Evolutionary conservation across 2,888 invertebrate species (phyloP), one percentile per base, ranked within the genome.

Genomic region (Zeuzera pyrina): DNA sequence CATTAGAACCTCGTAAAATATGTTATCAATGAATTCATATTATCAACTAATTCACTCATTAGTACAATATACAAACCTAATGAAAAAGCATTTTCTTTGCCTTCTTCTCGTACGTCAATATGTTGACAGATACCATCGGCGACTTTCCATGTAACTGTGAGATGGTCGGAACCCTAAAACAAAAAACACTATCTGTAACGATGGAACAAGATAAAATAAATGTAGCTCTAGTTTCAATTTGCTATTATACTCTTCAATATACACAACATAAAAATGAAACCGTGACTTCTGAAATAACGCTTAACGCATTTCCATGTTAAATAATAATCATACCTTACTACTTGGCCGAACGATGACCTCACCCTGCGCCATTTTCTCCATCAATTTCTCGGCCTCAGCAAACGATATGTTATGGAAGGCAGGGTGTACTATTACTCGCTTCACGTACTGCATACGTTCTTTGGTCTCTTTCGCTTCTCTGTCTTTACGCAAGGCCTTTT

Each of bases 71-170:
- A 52, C 53, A 89, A 89, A 31, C 98, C 98, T 45, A 99, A 81
- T 33, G 97, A 96, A 66, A 98, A 99, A 0, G 94, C 92, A 64
- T 98, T 98, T 59, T 95, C 93, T 79, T 99, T 99, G 8, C 95
- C 95, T 61, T 97, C 94, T 70, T 99, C 99, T 29, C 91, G 86
- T 0, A 99, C 91, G 63, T 98, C 98, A 36, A 99, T 95, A 62
- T 99, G 98, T 64, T 98, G 97, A 60, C 94, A 94, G 45, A 99
- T 92, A 13, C 91, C 91, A 29, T 97, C 94, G 0, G 94, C 88
- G 1, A 99, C 97, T 73, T 99, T 99, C 99, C 99, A 99, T 0
- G 98, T 98, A 1, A 97, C 95, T 0, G 98, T 98, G 41, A 99
- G 77, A 71, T 97, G 97, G 68, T 98, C 95, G 0, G 92, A 88